These are phyloP conservation scores for Linyphia triangularis DNA, from an alignment of 2,888 invertebrate genomes.

Conservation along the genomic window DNA sequence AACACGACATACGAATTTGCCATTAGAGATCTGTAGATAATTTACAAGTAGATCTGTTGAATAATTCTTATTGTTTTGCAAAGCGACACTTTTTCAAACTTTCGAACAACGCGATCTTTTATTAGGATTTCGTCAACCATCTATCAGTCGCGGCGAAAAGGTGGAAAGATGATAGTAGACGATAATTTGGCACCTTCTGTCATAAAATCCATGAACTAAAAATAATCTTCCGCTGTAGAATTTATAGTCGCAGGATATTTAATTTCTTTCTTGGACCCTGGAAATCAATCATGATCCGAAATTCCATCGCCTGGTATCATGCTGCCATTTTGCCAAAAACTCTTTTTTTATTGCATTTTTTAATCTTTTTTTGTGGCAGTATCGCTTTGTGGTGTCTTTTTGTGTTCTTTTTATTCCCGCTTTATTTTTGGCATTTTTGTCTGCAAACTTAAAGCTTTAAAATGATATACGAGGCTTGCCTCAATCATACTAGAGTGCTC, in stretches of 20 bases:
- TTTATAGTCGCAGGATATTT: constrained; percentile 64
- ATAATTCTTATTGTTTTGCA: too few relatives aligned
- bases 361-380: constrained; percentile 8
- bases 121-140: constrained; percentile 38
- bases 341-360: neutral
- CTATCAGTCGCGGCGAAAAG: constrained; percentile 15
- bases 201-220: constrained; percentile 60
- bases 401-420: neutral
- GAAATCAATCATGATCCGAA: constrained; percentile 62
- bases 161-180: constrained; percentile 26
- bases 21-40: too few relatives aligned
- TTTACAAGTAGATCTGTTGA: too few relatives aligned
- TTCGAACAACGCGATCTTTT: constrained; percentile 3
- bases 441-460: constrained; percentile 56
- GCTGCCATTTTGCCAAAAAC: constrained; percentile 61
- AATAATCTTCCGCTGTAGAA: constrained; percentile 52
- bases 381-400: constrained; percentile 2
- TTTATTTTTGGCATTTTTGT: constrained; percentile 29
- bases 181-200: constrained; percentile 60
- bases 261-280: constrained; percentile 59
- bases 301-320: constrained; percentile 57
- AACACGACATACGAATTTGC: too few relatives aligned
- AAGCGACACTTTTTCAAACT: too few relatives aligned
- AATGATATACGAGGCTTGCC: constrained; percentile 62
- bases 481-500: constrained; percentile 63